These are phyloP conservation scores for Rattus norvegicus DNA, from an alignment of 2,113 vertebrate species.

Conservation along the genomic window DNA sequence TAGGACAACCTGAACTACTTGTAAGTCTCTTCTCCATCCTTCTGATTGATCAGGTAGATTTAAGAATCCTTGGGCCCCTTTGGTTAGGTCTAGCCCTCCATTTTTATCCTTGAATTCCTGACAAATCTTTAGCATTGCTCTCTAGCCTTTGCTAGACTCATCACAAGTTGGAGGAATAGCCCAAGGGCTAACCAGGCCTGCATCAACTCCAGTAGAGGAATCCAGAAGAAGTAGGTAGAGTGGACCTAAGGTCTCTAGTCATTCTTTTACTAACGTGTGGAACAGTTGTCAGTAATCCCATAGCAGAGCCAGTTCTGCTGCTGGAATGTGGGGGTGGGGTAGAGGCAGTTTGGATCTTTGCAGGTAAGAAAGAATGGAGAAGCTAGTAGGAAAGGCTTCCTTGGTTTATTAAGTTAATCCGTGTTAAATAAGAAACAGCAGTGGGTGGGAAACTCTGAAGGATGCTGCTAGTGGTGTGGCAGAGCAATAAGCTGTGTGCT, in stretches of 20 bases:
- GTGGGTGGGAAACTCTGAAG: neutral
- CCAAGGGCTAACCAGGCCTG: neutral
- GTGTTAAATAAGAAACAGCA: neutral
- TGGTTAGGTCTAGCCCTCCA: neutral
- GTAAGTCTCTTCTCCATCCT: neutral
- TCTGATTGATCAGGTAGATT: neutral
- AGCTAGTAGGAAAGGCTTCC: neutral
- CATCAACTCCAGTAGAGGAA: neutral
- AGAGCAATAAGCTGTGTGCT: neutral
- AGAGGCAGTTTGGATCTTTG: neutral
- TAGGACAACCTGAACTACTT: neutral
- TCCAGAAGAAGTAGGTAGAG: neutral
- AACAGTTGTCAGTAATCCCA: neutral
- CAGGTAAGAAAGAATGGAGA: neutral
- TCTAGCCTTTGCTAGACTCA: neutral
- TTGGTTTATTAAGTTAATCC: conserved; percentile 22
- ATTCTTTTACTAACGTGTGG: neutral
- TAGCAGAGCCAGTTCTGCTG: neutral
- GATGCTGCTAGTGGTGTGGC: neutral
- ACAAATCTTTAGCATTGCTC: neutral
- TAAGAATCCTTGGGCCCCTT: neutral
- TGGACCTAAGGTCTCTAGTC: neutral
- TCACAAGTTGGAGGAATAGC: neutral
- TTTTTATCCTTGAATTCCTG: neutral
- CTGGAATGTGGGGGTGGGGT: neutral